phyloP scores from a whole-genome alignment of 1,140 invertebrate species.

The Tetranychus cinnabarinus region DNA sequence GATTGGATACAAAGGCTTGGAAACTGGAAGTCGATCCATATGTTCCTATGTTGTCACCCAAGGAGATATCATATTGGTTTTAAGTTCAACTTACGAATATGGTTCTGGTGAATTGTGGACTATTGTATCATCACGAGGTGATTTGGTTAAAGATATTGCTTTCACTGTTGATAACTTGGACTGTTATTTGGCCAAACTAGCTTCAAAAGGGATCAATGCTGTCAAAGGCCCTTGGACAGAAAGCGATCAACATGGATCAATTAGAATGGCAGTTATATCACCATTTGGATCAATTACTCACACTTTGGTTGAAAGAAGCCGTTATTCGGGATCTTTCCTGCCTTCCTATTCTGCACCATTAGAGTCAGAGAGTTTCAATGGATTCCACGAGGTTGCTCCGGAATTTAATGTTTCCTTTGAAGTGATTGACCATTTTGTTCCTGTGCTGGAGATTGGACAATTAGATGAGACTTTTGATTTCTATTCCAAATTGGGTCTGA shows the following conservation, averaged over 20 bases:
- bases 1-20: conserved; percentile 71
- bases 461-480: conserved; percentile 62
- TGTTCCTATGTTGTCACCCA: conserved; percentile 75
- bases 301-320: conserved; percentile 67
- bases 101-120: conserved; percentile 35
- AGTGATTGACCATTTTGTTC: conserved; percentile 90
- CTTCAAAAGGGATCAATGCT: neutral
- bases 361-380: conserved; percentile 25
- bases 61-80: conserved; percentile 81
- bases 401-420: conserved; percentile 27
- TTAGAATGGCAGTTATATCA: conserved; percentile 60
- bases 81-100: conserved; percentile 35
- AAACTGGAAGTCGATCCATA: conserved; percentile 67
- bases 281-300: conserved; percentile 96
- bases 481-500: conserved; percentile 72
- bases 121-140: conserved; percentile 53
- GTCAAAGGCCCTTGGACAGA: conserved; percentile 2
- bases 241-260: conserved; percentile 16
- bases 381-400: conserved; percentile 21
- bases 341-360: conserved; percentile 44
- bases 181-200: neutral
- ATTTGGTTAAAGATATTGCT: conserved; percentile 87
- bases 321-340: conserved; percentile 61
- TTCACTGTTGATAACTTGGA: conserved; percentile 85
- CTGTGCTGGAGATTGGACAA: conserved; percentile 61